These are phyloP conservation scores for Myioborus melanocephalus DNA, from an alignment of 2,797 vertebrate species.

Conservation along the genomic window DNA sequence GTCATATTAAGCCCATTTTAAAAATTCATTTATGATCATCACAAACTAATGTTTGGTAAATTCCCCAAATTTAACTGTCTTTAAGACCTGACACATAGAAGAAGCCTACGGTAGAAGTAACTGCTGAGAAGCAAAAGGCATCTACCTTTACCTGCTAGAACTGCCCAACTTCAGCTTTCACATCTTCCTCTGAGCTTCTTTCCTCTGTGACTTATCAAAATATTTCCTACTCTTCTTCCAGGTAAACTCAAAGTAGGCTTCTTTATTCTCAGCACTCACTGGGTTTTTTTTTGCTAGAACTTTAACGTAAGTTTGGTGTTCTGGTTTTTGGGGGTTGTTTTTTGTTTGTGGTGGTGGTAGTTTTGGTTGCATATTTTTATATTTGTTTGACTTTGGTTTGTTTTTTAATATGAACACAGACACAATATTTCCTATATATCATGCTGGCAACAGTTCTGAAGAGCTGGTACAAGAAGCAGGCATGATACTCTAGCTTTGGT, in stretches of 20 bases:
- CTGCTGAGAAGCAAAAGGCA: background rate
- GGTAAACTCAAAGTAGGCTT: background rate
- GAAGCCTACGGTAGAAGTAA: background rate
- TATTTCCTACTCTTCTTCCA: background rate
- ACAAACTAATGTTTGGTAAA: background rate
- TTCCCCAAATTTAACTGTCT: background rate
- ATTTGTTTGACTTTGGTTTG: background rate
- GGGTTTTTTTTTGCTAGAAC: background rate
- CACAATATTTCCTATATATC: background rate
- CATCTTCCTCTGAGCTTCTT: background rate
- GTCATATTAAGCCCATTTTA: background rate
- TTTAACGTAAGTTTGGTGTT: background rate
- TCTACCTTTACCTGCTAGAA: background rate
- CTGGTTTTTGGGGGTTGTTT: background rate
- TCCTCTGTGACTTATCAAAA: background rate
- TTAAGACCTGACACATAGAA: background rate
- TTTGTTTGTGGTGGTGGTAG: background rate
- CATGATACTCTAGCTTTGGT: background rate
- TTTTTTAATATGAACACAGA: background rate
- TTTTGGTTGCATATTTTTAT: rapidly evolving
- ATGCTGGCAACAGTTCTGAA: background rate
- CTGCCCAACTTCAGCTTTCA: background rate
- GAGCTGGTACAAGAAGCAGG: background rate
- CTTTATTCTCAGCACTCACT: background rate
- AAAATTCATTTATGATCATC: background rate